Base-by-base conservation (phyloP, 2,113 vertebrate genomes). In the Ptyas mucosa region DNA sequence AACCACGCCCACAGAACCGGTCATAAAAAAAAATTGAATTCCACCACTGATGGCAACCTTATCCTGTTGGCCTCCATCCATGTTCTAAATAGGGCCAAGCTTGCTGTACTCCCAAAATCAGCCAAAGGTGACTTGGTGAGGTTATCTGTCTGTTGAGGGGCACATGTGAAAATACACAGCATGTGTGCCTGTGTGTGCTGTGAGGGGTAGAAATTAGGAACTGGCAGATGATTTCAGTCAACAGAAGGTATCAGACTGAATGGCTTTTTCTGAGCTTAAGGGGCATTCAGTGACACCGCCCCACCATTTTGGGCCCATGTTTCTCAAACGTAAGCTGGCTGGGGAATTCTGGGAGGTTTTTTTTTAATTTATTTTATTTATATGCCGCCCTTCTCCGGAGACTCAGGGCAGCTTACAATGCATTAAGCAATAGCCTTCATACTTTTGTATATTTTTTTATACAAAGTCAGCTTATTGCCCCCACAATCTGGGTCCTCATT, bases 141-240 rank as follows among this genome's bases (percentile, higher is more conserved):
- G 29, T 69, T 55, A 55, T 55, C 54, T n/a, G 1, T 69, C 64
- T n/a, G 64, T n/a, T 69, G 29, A 69, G 29, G 12, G n/a, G 12
- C 10, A 15, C 5, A 2, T n/a, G 29, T 69, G 64, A 69, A 69
- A n/a, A 69, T 29, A 69, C 11, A n/a, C 24, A 26, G 1, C 0
- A 0, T 10, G 24, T 61, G 8, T 8, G 2, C 15, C 5, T 15
- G 12, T 15, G 14, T n/a, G 29, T 64, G 26, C 15, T 2, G 11
- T 29, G 26, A 12, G 10, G 11, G 64, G 29, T 69, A 69, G 64
- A 15, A 69, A 69, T n/a, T n/a, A 15, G 29, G 12, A n/a, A 69
- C 29, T 15, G 29, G 29, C 12, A 69, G 1, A 69, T 69, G 29
- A n/a, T 64, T 64, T 64, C 11, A n/a, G 9, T 64, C 26, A n/a